Conservation (phyloP, 2,797 vertebrate species). For the Acrossocheilus fasciatus region DNA sequence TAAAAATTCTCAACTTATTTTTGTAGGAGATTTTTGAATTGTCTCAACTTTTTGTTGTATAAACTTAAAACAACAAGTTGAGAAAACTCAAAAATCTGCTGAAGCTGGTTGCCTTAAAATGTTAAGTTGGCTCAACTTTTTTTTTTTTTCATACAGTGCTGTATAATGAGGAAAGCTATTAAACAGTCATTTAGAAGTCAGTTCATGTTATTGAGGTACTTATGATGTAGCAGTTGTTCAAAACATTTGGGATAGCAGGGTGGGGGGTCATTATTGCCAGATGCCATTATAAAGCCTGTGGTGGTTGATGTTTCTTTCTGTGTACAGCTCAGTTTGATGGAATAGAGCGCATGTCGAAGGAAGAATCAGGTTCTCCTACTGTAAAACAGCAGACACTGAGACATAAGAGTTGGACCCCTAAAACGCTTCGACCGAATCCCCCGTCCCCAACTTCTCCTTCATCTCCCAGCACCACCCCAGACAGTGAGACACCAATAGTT, state of each 20-base stretch:
- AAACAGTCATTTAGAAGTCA: neutral
- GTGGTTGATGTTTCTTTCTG: conserved; percentile 39
- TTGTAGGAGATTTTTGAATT: too few species aligned
- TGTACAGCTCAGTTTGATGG: conserved; percentile 91
- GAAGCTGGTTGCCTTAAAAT: too few species aligned
- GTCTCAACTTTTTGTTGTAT: too few species aligned
- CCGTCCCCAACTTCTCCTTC: conserved; percentile 55
- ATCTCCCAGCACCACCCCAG: conserved; percentile 62
- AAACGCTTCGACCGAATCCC: conserved; percentile 80
- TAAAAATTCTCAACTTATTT: too few species aligned
- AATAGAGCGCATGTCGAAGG: conserved; percentile 80
- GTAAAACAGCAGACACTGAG: conserved; percentile 75
- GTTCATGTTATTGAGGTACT: neutral
- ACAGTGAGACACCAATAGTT: conserved; percentile 78
- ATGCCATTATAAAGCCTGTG: neutral
- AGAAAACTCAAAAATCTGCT: too few species aligned
- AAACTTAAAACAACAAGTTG: too few species aligned
- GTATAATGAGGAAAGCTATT: neutral
- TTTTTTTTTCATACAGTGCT: too few species aligned
- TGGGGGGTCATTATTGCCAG: neutral
- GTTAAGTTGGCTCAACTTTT: too few species aligned
- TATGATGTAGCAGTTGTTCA: conserved; percentile 1
- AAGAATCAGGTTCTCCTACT: conserved; percentile 71
- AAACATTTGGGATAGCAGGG: neutral
- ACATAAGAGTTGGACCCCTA: conserved; percentile 92